Conservation (phyloP, 2,797 vertebrate genomes). For the Phoeniculus purpureus region DNA sequence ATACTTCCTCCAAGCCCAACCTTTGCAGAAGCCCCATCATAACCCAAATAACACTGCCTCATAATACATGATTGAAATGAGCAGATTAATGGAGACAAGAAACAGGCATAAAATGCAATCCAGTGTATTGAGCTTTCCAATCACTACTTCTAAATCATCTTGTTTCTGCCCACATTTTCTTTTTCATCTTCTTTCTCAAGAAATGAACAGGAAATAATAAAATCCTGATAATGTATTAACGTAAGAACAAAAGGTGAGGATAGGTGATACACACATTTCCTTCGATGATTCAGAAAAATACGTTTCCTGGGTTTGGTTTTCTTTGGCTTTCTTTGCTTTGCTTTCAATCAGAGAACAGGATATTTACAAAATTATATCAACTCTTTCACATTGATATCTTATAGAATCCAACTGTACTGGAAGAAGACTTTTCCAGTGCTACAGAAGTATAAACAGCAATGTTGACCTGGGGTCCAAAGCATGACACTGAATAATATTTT, state of each 20-base stretch:
- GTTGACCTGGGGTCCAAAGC: neutral
- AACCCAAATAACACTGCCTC: neutral
- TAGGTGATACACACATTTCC: neutral
- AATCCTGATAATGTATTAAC: constrained; percentile 6
- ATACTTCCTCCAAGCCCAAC: neutral
- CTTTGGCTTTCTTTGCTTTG: neutral
- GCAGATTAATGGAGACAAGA: neutral
- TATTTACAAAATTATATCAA: neutral
- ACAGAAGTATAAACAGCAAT: neutral
- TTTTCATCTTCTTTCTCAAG: neutral
- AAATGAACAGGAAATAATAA: constrained; percentile 21
- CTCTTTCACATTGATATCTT: neutral
- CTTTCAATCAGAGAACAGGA: neutral
- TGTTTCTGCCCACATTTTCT: neutral
- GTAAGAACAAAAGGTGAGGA: neutral
- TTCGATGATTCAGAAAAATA: constrained; percentile 4
- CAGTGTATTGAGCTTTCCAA: neutral
- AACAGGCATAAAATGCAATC: neutral
- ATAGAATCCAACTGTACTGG: neutral
- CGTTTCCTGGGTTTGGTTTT: neutral
- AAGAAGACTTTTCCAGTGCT: neutral
- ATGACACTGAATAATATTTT: neutral
- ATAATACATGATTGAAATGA: neutral
- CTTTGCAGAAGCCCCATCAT: neutral
- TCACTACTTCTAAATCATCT: neutral